phyloP scores from a whole-genome alignment of 2,797 vertebrate species.

The Mycteria americana region DNA sequence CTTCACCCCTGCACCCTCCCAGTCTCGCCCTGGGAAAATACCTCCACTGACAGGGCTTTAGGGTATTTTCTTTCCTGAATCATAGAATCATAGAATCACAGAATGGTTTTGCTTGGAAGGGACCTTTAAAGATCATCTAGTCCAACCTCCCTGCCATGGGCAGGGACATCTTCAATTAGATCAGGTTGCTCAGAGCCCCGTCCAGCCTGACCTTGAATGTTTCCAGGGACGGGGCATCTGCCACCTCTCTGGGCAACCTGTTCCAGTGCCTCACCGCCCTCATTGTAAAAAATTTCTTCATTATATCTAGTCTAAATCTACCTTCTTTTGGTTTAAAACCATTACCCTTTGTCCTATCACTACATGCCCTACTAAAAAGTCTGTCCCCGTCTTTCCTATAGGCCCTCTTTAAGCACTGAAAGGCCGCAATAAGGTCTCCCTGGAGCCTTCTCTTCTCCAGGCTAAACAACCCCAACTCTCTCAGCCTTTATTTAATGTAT shows the following conservation, averaged over 20 bases:
- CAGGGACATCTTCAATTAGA: not conserved
- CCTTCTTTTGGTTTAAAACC: not conserved
- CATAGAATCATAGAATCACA: not conserved
- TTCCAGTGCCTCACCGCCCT: not conserved
- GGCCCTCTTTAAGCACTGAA: not conserved
- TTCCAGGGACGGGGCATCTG: not conserved
- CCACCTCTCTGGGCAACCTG: not conserved
- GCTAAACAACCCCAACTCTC: not conserved
- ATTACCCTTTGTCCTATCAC: not conserved
- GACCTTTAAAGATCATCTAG: not conserved
- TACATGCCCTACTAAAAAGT: not conserved
- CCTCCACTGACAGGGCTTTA: not conserved
- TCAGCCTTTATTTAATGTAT: not conserved
- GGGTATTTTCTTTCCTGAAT: not conserved
- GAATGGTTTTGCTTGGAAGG: not conserved
- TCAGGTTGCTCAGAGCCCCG: not conserved
- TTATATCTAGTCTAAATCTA: not conserved
- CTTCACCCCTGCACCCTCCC: not conserved
- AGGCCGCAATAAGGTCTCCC: not conserved
- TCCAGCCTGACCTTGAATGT: not conserved
- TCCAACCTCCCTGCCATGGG: rapidly evolving
- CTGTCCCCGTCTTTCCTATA: not conserved
- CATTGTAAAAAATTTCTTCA: not conserved
- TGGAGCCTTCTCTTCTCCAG: not conserved
- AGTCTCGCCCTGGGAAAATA: not conserved